phyloP scores from a whole-genome alignment of 2,888 invertebrate genomes.

The Stenoptilia bipunctidactyla region DNA sequence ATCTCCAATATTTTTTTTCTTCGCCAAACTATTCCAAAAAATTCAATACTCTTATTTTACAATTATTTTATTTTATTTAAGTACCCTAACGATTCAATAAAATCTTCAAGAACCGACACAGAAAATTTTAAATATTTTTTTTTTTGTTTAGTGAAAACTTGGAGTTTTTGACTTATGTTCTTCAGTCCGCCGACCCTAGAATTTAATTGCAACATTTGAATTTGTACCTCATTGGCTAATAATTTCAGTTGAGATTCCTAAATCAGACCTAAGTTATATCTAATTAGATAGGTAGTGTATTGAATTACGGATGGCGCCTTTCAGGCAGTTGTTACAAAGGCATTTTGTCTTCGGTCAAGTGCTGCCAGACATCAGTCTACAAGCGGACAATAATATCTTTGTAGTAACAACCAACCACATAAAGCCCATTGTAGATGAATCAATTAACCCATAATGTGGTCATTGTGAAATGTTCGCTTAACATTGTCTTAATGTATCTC shows the following conservation, averaged over 20 bases:
- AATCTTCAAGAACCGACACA: too few species aligned
- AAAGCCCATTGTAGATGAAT: constrained; percentile 64
- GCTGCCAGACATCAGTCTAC: constrained; percentile 62
- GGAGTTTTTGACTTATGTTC: too few species aligned
- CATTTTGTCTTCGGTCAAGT: constrained; percentile 69
- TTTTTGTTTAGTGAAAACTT: too few species aligned
- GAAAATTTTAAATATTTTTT: too few species aligned
- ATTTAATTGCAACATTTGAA: too few species aligned
- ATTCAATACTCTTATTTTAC: too few species aligned
- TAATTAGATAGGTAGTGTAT: constrained; percentile 35
- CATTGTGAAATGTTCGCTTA: constrained; percentile 57
- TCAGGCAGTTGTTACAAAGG: constrained; percentile 55
- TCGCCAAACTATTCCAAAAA: too few species aligned
- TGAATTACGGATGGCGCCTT: constrained; percentile 65
- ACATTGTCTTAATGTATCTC: constrained; percentile 68
- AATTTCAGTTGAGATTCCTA: background rate
- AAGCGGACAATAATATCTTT: constrained; percentile 64
- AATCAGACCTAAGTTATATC: constrained; percentile 4
- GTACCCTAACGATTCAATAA: too few species aligned
- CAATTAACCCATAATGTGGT: constrained; percentile 65
- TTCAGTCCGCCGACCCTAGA: too few species aligned
- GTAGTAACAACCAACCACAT: constrained; percentile 42
- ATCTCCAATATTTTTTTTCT: too few species aligned
- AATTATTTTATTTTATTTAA: too few species aligned
- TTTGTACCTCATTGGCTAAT: too few species aligned